Base-by-base conservation (phyloP, 37 sponge, comb jelly and placozoan species). In the Dysidea cf. avara region DNA sequence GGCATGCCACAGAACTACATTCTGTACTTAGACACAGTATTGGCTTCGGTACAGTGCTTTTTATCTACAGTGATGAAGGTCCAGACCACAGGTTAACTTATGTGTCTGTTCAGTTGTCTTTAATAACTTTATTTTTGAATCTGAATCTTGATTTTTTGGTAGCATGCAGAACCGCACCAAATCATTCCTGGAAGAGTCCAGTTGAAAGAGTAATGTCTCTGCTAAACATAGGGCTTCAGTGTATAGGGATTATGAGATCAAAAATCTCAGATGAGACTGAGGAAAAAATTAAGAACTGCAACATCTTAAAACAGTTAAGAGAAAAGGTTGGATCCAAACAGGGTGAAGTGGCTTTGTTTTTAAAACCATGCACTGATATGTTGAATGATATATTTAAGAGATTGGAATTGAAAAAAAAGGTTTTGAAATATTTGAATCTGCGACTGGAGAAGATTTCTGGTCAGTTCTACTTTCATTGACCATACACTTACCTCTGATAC, bases 81-180 rank as follows among this genome's bases (percentile, higher is more conserved):
- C 87, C 87, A 26, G 87, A 86, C 24, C 85, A 78, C 39, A 24
- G 86, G 1, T 54, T 72, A 3, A 78, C 86, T 6, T 78, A 72
- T 40, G 14, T 76, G 5, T 78, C 79, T 57, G 68, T 72, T 4
- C 53, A 77, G 62, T 34, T 63, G 2, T 58, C 78, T n/a, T 29
- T 75, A 5, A 83, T 83, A 30, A 52, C n/a, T n/a, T n/a, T n/a
- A n/a, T n/a, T n/a, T n/a, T n/a, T n/a, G n/a, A n/a, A n/a, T n/a
- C n/a, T n/a, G n/a, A n/a, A n/a, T n/a, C n/a, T n/a, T n/a, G n/a
- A n/a, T n/a, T n/a, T n/a, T n/a, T n/a, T n/a, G n/a, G n/a, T n/a
- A n/a, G n/a, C n/a, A n/a, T n/a, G n/a, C n/a, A n/a, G n/a, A n/a
- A n/a, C n/a, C n/a, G n/a, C n/a, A n/a, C n/a, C n/a, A n/a, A n/a